A percentile compares a stretch with the other conserved stretches of the same genome.
These are phyloP conservation scores for Serripes groenlandicus DNA, from an alignment of 2,888 invertebrate genomes.

Conservation along the genomic window DNA sequence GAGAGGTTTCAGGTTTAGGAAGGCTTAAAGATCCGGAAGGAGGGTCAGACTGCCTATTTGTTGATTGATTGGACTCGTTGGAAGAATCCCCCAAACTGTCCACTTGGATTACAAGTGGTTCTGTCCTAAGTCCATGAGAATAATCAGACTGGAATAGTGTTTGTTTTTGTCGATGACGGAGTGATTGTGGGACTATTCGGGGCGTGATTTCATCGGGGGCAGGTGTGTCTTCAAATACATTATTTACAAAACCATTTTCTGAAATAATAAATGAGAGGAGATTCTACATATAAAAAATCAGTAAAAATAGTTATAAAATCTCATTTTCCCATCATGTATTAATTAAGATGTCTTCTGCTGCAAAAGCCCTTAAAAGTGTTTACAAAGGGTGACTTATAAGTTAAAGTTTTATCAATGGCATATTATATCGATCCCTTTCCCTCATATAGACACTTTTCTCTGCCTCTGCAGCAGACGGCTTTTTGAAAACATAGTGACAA, in stretches of 20 bases:
- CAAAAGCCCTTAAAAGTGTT: no score
- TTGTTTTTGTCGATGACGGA: background rate
- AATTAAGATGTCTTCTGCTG: no score
- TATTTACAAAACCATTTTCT: conserved; percentile 22
- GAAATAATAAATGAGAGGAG: no score
- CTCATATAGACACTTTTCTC: no score
- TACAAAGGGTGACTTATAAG: no score
- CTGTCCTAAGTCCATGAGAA: conserved; percentile 6
- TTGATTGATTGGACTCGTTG: conserved; percentile 16
- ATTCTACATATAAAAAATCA: no score
- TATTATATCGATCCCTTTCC: no score
- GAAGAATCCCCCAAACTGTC: conserved; percentile 42
- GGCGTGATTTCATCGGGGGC: conserved; percentile 2
- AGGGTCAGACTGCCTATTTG: background rate
- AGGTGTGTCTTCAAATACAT: conserved; percentile 10
- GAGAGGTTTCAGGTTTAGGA: conserved; percentile 10
- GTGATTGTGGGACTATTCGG: conserved; percentile 12
- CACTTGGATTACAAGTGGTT: conserved; percentile 43
- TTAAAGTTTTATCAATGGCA: no score
- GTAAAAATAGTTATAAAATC: no score
- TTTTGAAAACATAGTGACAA: no score
- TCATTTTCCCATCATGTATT: no score
- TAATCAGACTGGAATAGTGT: background rate
- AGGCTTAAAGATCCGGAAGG: background rate
- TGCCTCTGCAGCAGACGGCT: no score